Percentiles rank a stretch among this genome's conserved stretches.
Evolutionary conservation across 2,113 vertebrate species (phyloP).

Genomic region (Istiophorus platypterus): DNA sequence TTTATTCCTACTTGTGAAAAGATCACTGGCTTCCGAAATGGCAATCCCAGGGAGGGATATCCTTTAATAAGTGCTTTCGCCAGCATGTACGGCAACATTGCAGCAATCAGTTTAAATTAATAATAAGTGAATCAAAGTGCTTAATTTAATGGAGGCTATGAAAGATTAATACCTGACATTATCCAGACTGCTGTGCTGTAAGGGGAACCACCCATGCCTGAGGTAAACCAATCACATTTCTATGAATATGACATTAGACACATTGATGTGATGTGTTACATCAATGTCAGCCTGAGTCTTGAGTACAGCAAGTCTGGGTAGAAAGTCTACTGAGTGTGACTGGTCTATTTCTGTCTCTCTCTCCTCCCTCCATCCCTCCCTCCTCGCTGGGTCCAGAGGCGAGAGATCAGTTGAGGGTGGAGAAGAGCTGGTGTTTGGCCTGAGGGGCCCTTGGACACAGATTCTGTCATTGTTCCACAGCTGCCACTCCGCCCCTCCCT

Average conservation of each 20-base stretch:
- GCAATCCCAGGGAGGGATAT: conserved; percentile 58
- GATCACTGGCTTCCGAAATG: conserved; percentile 64
- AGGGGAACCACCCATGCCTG: conserved; percentile 70
- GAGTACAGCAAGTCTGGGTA: conserved; percentile 58
- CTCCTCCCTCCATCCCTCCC: conserved; percentile 2
- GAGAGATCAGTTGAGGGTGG: conserved; percentile 80
- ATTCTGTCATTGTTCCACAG: conserved; percentile 85
- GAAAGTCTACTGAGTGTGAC: conserved; percentile 73
- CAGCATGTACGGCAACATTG: conserved; percentile 70
- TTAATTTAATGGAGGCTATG: conserved; percentile 79
- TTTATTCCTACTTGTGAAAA: conserved; percentile 48
- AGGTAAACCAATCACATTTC: conserved; percentile 77
- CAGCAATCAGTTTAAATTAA: conserved; percentile 81
- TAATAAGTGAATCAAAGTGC: conserved; percentile 83
- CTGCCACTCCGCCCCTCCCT: conserved; percentile 68
- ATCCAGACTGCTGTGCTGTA: conserved; percentile 76
- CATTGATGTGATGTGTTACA: conserved; percentile 73
- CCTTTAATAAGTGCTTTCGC: conserved; percentile 59
- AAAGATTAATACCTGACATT: conserved; percentile 85
- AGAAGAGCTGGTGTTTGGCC: conserved; percentile 85
- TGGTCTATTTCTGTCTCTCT: conserved; percentile 76
- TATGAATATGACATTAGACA: conserved; percentile 81
- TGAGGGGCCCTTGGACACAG: conserved; percentile 79
- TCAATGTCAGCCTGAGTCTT: conserved; percentile 68
- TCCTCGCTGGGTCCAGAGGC: conserved; percentile 66